These are phyloP conservation scores for Batillaria attramentaria DNA, from an alignment of 1,140 invertebrate species.

Conservation along the genomic window DNA sequence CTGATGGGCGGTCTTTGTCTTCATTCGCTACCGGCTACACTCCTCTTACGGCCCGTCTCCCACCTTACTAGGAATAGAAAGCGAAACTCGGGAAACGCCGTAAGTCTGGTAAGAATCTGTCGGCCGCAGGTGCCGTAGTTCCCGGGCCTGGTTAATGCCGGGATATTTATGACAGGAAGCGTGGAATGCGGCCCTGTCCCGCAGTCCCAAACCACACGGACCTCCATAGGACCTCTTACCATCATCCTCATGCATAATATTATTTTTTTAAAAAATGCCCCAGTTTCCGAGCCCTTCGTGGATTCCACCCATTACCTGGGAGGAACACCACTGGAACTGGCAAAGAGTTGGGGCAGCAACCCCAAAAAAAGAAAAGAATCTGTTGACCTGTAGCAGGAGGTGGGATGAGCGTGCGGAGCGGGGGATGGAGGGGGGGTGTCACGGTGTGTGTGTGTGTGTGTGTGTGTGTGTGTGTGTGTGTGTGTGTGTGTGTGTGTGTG, in stretches of 20 bases:
- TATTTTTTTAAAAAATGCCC: no score
- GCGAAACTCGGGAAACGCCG: neutral
- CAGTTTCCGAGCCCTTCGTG: no score
- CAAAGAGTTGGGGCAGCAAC: neutral
- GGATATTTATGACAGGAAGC: no score
- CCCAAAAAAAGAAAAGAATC: neutral
- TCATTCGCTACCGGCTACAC: neutral
- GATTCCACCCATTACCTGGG: no score
- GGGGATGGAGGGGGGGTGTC: neutral
- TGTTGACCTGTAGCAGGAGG: neutral
- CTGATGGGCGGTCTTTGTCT: neutral
- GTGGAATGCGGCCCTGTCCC: no score
- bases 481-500: slow-evolving; percentile 15
- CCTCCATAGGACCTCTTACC: no score
- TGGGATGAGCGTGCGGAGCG: neutral
- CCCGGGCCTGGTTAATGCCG: no score
- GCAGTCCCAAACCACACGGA: no score
- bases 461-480: slow-evolving; percentile 1
- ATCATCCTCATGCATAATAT: no score
- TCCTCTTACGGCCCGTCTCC: neutral
- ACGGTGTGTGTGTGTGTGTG: slow-evolving; percentile 3
- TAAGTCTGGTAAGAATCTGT: no score
- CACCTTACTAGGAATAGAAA: neutral
- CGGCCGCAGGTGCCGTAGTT: no score
- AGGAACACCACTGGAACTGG: no score